A percentile compares a stretch with the other conserved stretches of the same genome.
These are phyloP conservation scores for Microcebus tavaratra DNA, from an alignment of 2,113 vertebrate species.

Conservation along the genomic window DNA sequence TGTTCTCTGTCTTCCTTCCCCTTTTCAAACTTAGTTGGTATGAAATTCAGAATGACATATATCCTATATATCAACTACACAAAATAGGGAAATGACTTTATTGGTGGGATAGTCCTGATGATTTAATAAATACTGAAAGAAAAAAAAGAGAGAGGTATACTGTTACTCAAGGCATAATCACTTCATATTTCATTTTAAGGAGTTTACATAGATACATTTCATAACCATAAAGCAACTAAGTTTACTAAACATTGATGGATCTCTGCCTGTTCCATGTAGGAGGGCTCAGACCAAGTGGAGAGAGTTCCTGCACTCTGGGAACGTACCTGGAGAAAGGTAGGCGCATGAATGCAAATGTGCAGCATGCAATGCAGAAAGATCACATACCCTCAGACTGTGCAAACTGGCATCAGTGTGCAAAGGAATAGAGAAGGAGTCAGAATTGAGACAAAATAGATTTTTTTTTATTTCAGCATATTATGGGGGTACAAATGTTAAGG, in stretches of 20 bases:
- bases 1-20: not conserved
- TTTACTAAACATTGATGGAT: not conserved
- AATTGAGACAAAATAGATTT: not conserved
- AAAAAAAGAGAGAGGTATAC: not conserved
- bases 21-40: not conserved
- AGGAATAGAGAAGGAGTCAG: not conserved
- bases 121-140: not conserved
- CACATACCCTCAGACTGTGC: not conserved
- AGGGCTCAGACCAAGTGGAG: not conserved
- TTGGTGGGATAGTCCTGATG: fast-evolving
- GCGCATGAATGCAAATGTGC: fast-evolving
- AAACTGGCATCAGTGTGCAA: no score
- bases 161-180: not conserved
- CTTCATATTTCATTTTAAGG: not conserved
- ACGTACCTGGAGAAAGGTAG: not conserved
- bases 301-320: not conserved
- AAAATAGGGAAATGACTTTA: not conserved
- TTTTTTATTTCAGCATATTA: no score
- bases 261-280: fast-evolving
- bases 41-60: not conserved
- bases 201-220: not conserved
- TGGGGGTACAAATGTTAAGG: no score
- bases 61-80: not conserved
- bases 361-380: not conserved
- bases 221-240: not conserved